Base-by-base conservation (phyloP, 1,140 invertebrate species). In the Plutomurus gul region DNA sequence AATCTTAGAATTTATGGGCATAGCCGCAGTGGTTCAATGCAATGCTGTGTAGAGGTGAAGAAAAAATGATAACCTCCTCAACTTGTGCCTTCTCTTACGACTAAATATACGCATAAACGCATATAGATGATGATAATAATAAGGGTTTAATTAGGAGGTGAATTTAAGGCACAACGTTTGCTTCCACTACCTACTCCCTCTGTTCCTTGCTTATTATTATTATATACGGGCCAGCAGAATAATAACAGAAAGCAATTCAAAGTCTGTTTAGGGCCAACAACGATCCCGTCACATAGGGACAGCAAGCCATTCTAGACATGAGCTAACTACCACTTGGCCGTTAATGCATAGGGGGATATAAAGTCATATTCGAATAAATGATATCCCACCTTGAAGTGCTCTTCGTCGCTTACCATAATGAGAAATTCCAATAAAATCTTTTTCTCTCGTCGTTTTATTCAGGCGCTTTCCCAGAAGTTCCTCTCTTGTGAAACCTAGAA, bases 11-110 rank as follows among this genome's bases (percentile, higher is more conserved):
- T 75, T 75, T 75, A 75, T 75, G 39, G 73, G 20, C 43, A 36
- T 75, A 43, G 40, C 18, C 33, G 22, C 36, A 36, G 20, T 49
- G 43, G 73, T 75, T 73, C 71, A 36, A n/a, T 51, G 20, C 18
- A 51, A 8, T 51, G 30, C 30, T 33, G 33, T 36, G 43, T 47
- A 43, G 25, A 75, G 73, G 73, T 75, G 73, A 46, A 47, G 46
- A 75, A 75, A 75, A 75, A 75, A 51, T 75, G 73, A 75, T 75
- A 75, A 75, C 73, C 73, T 75, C 46, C n/a, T n/a, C 33, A 75
- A 75, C 30, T 33, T n/a, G n/a, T n/a, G n/a, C n/a, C n/a, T n/a
- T n/a, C n/a, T n/a, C n/a, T n/a, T n/a, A n/a, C n/a, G 16, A 18
- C 37, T 72, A 40, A 72, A 25, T 37, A 72, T 46, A 43, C 20